phyloP scores from a whole-genome alignment of 2,113 vertebrate species.

The Charina bottae region DNA sequence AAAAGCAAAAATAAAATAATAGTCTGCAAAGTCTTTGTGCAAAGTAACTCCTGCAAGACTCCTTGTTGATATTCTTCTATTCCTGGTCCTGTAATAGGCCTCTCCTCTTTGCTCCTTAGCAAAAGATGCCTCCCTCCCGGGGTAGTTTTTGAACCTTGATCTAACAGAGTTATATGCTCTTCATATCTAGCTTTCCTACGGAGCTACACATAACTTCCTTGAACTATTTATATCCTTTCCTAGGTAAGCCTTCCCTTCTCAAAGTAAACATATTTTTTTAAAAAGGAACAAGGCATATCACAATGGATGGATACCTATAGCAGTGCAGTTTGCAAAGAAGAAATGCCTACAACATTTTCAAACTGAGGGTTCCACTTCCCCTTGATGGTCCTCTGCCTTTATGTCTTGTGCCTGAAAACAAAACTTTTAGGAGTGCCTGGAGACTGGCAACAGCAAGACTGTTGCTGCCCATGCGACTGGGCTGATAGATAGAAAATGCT shows the following conservation, averaged over 20 bases:
- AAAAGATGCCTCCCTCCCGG: background rate
- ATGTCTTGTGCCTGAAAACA: background rate
- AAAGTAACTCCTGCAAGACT: background rate
- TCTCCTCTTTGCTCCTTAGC: background rate
- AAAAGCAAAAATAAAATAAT: background rate
- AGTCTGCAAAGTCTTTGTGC: background rate
- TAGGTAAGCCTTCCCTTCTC: background rate
- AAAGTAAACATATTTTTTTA: background rate
- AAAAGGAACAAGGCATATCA: background rate
- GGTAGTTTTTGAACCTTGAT: background rate
- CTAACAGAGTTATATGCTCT: background rate
- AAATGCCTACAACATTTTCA: background rate
- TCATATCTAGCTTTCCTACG: background rate
- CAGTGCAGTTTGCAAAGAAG: background rate
- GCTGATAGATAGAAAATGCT: background rate
- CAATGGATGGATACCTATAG: accelerated
- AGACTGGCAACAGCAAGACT: background rate
- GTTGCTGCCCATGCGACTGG: background rate
- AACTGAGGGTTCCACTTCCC: background rate
- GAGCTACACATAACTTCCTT: background rate
- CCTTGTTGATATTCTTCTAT: background rate
- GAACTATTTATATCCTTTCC: background rate
- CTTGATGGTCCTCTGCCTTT: background rate
- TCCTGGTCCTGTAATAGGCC: background rate
- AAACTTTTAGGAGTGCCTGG: background rate